Evolutionary conservation across 2,888 invertebrate genomes (phyloP).

Genomic region (Aelia acuminata): DNA sequence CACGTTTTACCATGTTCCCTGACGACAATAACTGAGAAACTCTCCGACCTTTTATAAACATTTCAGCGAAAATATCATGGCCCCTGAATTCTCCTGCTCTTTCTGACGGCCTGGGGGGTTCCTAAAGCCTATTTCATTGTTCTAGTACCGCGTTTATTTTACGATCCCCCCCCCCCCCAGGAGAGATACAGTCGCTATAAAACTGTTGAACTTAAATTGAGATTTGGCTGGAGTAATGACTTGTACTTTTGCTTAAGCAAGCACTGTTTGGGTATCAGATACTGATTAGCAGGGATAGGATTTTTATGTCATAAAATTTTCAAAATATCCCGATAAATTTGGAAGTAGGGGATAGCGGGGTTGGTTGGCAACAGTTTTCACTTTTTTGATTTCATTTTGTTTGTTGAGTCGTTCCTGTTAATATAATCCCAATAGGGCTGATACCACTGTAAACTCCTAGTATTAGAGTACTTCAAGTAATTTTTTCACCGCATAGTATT

Average conservation of each 20-base stretch:
- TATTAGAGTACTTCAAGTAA: no score
- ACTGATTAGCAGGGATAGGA: no score
- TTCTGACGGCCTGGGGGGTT: not conserved
- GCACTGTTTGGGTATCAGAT: not conserved
- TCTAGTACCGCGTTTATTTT: constrained; percentile 37
- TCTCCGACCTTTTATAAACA: constrained; percentile 27
- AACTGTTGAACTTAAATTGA: constrained; percentile 10
- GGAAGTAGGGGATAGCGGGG: no score
- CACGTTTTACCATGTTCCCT: not conserved
- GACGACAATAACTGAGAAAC: constrained; percentile 32
- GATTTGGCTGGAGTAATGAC: constrained; percentile 19
- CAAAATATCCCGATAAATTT: no score
- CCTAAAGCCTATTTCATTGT: constrained; percentile 33
- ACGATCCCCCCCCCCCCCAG: not conserved
- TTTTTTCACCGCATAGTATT: no score
- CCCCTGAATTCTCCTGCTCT: not conserved
- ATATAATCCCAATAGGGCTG: no score
- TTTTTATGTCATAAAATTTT: no score
- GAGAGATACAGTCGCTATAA: constrained; percentile 11
- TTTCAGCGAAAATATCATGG: constrained; percentile 29
- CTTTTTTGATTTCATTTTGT: no score
- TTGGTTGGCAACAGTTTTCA: no score
- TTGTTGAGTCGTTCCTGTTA: no score
- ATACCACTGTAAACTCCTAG: no score
- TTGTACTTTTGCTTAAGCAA: not conserved